Conservation (phyloP, 2,888 invertebrate species). For the Amiota mariae region DNA sequence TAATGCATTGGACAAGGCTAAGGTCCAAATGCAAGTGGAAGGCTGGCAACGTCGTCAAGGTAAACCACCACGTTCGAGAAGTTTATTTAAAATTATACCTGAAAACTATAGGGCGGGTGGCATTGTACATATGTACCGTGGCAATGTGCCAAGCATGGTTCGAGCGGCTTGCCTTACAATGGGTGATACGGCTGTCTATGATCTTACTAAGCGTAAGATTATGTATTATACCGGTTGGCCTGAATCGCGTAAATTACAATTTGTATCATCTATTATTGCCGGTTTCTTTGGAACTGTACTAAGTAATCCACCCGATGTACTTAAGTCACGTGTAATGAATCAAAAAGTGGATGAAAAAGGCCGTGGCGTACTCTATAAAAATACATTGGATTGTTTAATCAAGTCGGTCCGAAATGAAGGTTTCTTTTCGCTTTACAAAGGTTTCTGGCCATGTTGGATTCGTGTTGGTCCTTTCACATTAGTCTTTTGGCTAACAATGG, state of each 20-base stretch:
- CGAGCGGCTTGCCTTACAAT: constrained; percentile 52
- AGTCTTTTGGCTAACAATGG: constrained; percentile 48
- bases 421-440: constrained; percentile 43
- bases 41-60: constrained; percentile 41
- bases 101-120: constrained; percentile 36
- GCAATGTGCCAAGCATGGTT: constrained; percentile 47
- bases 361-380: constrained; percentile 43
- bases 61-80: constrained; percentile 33
- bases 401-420: constrained; percentile 42
- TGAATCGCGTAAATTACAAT: constrained; percentile 74
- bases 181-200: constrained; percentile 69
- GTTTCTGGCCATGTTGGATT: constrained; percentile 47
- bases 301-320: constrained; percentile 90
- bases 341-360: constrained; percentile 76
- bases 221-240: constrained; percentile 22
- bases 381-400: constrained; percentile 40
- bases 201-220: constrained; percentile 75
- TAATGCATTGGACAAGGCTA: constrained; percentile 53
- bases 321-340: constrained; percentile 93
- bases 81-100: constrained; percentile 19
- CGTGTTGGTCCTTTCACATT: constrained; percentile 49
- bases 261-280: constrained; percentile 82
- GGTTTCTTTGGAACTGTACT: constrained; percentile 73
- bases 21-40: constrained; percentile 50
- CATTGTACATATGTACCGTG: constrained; percentile 43